Conservation (phyloP, 2,113 vertebrate genomes). For the Chaetodon auriga region DNA sequence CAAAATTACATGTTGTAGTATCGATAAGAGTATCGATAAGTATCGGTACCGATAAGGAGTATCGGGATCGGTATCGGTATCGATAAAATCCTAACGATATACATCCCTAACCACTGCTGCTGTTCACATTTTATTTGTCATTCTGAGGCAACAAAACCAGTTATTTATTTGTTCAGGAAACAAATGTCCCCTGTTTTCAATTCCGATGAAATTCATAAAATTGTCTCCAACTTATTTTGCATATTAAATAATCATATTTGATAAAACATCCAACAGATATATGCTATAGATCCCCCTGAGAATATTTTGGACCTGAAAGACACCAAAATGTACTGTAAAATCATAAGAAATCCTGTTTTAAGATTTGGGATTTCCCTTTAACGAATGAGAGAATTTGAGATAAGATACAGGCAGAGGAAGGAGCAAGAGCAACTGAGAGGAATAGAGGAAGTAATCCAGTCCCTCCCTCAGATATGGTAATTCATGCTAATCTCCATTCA, state of each 20-base stretch:
- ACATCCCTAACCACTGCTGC: not conserved
- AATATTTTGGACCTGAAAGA: not conserved
- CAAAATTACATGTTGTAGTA: too few relatives aligned
- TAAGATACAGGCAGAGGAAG: conserved; percentile 23
- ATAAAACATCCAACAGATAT: not conserved
- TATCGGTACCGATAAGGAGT: too few relatives aligned
- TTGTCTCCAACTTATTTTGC: not conserved
- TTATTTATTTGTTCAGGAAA: not conserved
- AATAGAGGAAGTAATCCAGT: conserved; percentile 53
- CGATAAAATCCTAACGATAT: too few relatives aligned
- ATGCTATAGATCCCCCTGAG: not conserved
- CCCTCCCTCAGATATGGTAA: conserved; percentile 69
- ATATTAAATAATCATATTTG: not conserved
- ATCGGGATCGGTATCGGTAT: too few relatives aligned
- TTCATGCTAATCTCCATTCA: conserved; percentile 76
- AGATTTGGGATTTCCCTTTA: not conserved
- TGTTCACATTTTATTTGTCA: not conserved
- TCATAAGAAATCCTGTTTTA: conserved; percentile 3
- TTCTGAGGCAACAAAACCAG: not conserved
- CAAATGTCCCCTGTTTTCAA: not conserved
- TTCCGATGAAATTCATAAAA: not conserved
- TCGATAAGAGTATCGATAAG: too few relatives aligned
- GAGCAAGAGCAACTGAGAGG: conserved; percentile 1
- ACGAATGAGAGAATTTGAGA: conserved; percentile 22
- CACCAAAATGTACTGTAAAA: not conserved